Evolutionary conservation across 2,113 vertebrate genomes (phyloP), one percentile per base, ranked within the genome.

Genomic region (Alosa alosa): DNA sequence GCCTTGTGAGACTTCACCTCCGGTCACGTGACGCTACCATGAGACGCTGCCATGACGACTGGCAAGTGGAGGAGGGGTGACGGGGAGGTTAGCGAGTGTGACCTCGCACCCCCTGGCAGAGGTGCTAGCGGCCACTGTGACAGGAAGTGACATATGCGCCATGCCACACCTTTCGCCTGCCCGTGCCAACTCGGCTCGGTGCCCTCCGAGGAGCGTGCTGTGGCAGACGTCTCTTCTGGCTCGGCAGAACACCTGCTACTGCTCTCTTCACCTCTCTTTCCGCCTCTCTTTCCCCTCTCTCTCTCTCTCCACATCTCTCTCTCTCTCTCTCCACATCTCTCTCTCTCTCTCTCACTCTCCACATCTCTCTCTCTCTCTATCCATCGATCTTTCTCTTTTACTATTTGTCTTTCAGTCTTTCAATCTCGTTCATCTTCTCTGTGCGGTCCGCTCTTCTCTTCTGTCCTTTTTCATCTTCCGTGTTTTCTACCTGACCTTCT

Each of bases 141-240:
- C 72, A 78, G 72, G 72, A 78, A 78, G 72, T 78, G 72, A 78
- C 72, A 78, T 78, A 78, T 78, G 31, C 31, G 15, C 25, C 31
- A 78, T 41, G 72, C 72, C 72, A 78, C 72, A 78, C 72, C 31
- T 78, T 78, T 17, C 72, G 13, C 72, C 13, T 78, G 72, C 72
- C 39, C 2, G 72, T 78, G 72, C 36, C 72, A 78, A 4, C 72
- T 78, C 72, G 3, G 31, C 72, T 39, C 31, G 10, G 1, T 5
- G 31, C 9, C 9, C 72, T 39, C 72, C 0, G 36, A 39, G 10
- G 72, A 17, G 4, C 31, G 36, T 41, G 68, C 60, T 25, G 64
- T 68, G 64, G 64, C 64, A 68, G 64, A 68, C n/a, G 10, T 68
- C 64, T 25, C 64, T 31, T 68, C 64, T 68, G 64, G 64, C n/a